phyloP scores from a whole-genome alignment of 2,888 invertebrate genomes.

The Augiades crinisus region DNA sequence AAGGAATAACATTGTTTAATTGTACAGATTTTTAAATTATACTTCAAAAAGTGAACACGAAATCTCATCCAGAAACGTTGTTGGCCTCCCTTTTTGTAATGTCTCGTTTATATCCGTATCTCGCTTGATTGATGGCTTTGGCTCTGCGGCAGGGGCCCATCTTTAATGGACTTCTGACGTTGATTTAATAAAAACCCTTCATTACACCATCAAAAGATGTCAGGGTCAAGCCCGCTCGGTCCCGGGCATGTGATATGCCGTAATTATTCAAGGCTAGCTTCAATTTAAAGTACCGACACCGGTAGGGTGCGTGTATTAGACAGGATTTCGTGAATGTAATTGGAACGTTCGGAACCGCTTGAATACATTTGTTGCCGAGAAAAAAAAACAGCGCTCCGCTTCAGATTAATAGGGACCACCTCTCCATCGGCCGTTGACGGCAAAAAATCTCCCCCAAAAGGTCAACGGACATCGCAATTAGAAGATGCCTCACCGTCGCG shows the following conservation, averaged over 20 bases:
- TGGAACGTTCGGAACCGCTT: not conserved
- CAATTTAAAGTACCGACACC: slow-evolving; percentile 33
- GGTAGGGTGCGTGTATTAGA: slow-evolving; percentile 27
- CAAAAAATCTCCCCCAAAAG: slow-evolving; percentile 41
- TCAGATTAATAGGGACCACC: slow-evolving; percentile 54
- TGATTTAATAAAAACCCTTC: slow-evolving; percentile 80
- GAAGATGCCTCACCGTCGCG: slow-evolving; percentile 38
- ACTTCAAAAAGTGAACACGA: slow-evolving; percentile 33
- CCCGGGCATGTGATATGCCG: slow-evolving; percentile 34
- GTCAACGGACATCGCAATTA: slow-evolving; percentile 59
- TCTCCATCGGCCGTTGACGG: slow-evolving; percentile 30
- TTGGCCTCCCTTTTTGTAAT: slow-evolving; percentile 39
- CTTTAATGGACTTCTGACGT: slow-evolving; percentile 76
- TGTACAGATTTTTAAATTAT: slow-evolving; percentile 26
- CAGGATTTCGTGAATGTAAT: slow-evolving; percentile 17
- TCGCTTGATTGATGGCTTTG: slow-evolving; percentile 64
- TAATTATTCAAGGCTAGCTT: slow-evolving; percentile 43
- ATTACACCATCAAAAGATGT: slow-evolving; percentile 62
- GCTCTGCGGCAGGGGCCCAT: slow-evolving; percentile 49
- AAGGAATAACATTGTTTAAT: slow-evolving; percentile 21
- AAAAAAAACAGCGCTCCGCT: slow-evolving; percentile 31
- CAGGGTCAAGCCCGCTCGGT: slow-evolving; percentile 41
- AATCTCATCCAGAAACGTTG: slow-evolving; percentile 28
- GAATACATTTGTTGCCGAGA: not conserved
- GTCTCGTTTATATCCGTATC: slow-evolving; percentile 52